Base-by-base conservation (phyloP, 1,140 invertebrate species). In the Lucilia cuprina region DNA sequence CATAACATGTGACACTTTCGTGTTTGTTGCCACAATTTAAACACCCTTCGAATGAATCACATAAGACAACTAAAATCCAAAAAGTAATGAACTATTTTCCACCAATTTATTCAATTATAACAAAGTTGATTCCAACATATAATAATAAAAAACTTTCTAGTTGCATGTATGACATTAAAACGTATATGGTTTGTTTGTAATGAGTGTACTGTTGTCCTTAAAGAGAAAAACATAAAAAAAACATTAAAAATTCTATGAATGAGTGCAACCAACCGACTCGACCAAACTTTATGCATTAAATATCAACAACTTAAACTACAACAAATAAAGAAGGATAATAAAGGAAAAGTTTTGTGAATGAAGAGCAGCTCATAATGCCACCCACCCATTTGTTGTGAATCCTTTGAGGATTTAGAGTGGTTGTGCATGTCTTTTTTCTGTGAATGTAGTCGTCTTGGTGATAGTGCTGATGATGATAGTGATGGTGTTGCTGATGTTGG, bases 231-330 rank as follows among this genome's bases (percentile, higher is more conserved):
- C 25, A 30, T 30, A 30, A 30, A 30, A 30, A 21, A 19, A n/a
- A 70, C 5, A 70, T 70, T 70, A 70, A 70, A 70, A 70, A 70
- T 70, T 70, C 65, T 21, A 8, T 70, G 65, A 70, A 70, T 70
- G 21, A 19, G 19, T 21, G 65, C 21, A 70, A 21, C 65, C 65
- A 70, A 21, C n/a, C 9, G 55, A n/a, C 55, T 41, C 41, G 41
- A 41, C 41, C 41, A 12, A 60, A 60, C 55, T 41, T 13, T 55
- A 55, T 55, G 50, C 50, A 70, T 70, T 70, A 70, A 70, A 70
- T 25, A 70, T 21, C 19, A 70, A 65, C 2, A 65, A 19, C n/a
- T 70, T 7, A 60, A 60, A 60, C 50, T 30, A 30, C 25, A 30
- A 30, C 1, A 30, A 30, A 30, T 30, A 30, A 30, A 30, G 17